Percentiles rank a stretch among this genome's conserved stretches.
Conservation (phyloP, 2,888 invertebrate species). For the Agrochola circellaris region DNA sequence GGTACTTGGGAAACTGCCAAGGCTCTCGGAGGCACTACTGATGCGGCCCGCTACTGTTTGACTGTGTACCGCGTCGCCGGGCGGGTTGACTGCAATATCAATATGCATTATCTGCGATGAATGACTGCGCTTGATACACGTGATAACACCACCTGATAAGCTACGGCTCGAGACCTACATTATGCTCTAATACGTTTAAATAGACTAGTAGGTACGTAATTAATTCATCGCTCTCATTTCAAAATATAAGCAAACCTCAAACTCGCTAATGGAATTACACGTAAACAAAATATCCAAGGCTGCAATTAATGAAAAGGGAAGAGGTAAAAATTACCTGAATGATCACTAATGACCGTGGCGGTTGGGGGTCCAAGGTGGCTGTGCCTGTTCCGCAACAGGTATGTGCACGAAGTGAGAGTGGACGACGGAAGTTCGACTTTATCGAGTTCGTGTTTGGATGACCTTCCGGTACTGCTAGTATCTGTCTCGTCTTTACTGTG, state of each 20-base stretch:
- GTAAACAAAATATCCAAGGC: conserved; percentile 24
- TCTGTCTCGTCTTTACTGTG: conserved; percentile 81
- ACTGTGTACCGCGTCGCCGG: conserved; percentile 76
- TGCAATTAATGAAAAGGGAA: conserved; percentile 16
- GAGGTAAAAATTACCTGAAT: conserved; percentile 77
- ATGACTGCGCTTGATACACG: conserved; percentile 81
- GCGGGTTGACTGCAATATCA: conserved; percentile 82
- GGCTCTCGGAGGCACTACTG: conserved; percentile 73
- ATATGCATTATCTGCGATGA: conserved; percentile 82
- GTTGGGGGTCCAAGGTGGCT: conserved; percentile 80
- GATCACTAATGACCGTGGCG: conserved; percentile 82
- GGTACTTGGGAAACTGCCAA: conserved; percentile 75
- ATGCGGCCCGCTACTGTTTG: conserved; percentile 77
- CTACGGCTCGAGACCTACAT: conserved; percentile 68
- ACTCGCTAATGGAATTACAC: conserved; percentile 2
- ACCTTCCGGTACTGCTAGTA: conserved; percentile 73
- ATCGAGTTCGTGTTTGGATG: conserved; percentile 79
- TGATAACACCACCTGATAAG: conserved; percentile 85
- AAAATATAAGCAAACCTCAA: conserved; percentile 12
- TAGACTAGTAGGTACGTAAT: conserved; percentile 52
- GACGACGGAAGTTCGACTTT: conserved; percentile 76
- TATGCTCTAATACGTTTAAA: conserved; percentile 65
- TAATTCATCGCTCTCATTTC: conserved; percentile 16
- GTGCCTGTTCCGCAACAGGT: conserved; percentile 62
- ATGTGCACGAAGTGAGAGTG: conserved; percentile 76